Evolutionary conservation across 1,140 invertebrate species (phyloP), one percentile per base, ranked within the genome.

Genomic region (Drosophila funebris): DNA sequence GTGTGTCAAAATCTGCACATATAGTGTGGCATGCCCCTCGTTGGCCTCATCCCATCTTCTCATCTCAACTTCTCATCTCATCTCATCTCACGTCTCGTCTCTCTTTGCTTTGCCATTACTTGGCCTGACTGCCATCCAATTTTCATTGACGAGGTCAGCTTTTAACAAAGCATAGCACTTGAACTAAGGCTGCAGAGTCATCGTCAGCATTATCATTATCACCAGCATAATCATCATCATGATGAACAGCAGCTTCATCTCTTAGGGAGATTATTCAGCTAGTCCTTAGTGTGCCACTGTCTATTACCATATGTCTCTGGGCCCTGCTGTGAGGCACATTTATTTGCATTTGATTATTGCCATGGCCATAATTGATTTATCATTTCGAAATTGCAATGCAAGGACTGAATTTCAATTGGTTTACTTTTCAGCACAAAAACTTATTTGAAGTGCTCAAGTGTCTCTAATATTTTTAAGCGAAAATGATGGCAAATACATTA

Each of bases 141-240:
- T 72, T 61, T 41, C 67, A 85, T 87, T 85, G 82, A 85, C 78
- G 74, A 82, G 82, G 82, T 87, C 82, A 87, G 83, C 80, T 78
- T 69, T 77, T 81, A 76, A 76, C 82, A 87, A 78, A 78, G 64
- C 60, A 29, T n/a, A 52, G 39, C 68, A 73, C 72, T 85, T 67
- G 31, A 73, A 33, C 50, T 31, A 50, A 52, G 39, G 48, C 33
- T 54, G 18, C 71, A 57, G 52, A n/a, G 6, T 16, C 48, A 31
- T 9, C 41, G 16, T 50, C 50, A 58, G 50, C 39, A 36, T 27
- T 24, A 39, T 27, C 43, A 50, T 29, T 31, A 39, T 22, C 57
- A 29, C 13, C 24, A 33, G n/a, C 14, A 31, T 70, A 27, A 33
- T 20, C 39, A 16, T 14, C 18, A 52, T 29, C 36, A 24, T 13